Evolutionary conservation across 2,888 invertebrate genomes (phyloP).

Genomic region (Lottia scabra): DNA sequence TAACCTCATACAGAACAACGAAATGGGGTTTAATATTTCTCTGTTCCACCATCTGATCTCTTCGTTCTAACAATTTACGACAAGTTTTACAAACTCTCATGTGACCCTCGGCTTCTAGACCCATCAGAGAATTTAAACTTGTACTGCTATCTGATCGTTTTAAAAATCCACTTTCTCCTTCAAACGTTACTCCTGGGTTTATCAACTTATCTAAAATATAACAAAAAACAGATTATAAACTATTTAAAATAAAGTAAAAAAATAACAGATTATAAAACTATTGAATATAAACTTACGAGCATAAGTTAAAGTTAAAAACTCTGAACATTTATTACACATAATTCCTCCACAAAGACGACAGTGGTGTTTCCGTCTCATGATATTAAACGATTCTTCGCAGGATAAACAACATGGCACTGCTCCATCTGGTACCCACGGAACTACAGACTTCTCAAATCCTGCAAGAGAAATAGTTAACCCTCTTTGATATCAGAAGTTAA

Average conservation of each 20-base stretch:
- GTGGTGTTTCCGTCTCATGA: conserved; percentile 93
- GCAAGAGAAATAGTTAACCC: conserved; percentile 31
- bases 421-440: conserved; percentile 93
- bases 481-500: no score
- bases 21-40: conserved; percentile 84
- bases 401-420: conserved; percentile 90
- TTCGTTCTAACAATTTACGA: conserved; percentile 78
- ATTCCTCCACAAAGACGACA: conserved; percentile 93
- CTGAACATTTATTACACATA: conserved; percentile 91
- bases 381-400: conserved; percentile 87
- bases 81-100: conserved; percentile 70
- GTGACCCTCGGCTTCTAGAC: conserved; percentile 76
- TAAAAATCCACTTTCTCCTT: conserved; percentile 59
- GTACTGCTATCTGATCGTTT: conserved; percentile 71
- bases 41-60: conserved; percentile 85
- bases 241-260: not conserved
- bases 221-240: no score
- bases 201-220: conserved; percentile 73
- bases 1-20: conserved; percentile 81
- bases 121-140: conserved; percentile 72
- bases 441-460: conserved; percentile 78
- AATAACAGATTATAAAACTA: no score
- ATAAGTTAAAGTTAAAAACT: conserved; percentile 82
- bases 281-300: conserved; percentile 72
- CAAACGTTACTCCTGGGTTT: conserved; percentile 71